phyloP scores from a whole-genome alignment of 2,797 vertebrate genomes.

The Pseudochirops corinnae region DNA sequence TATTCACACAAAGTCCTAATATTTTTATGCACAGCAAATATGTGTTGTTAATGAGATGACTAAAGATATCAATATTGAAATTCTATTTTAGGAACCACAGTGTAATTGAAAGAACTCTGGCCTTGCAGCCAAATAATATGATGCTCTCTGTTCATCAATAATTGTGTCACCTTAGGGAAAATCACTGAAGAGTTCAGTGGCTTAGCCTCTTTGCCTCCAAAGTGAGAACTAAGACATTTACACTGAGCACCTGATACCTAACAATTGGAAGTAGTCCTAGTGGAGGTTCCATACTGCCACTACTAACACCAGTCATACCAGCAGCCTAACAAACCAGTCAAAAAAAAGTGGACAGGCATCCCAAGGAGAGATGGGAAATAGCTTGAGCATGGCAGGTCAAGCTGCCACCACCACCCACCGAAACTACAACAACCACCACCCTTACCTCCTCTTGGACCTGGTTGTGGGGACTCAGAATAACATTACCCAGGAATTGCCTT shows the following conservation, averaged over 20 bases:
- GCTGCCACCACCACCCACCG: background rate
- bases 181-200: background rate
- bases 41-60: slow-evolving; percentile 1
- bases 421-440: background rate
- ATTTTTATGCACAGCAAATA: slow-evolving; percentile 44
- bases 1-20: slow-evolving; percentile 27
- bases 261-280: background rate
- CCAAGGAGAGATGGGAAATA: background rate
- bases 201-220: background rate
- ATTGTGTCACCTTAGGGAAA: background rate
- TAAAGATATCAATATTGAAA: slow-evolving; percentile 21
- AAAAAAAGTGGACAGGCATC: background rate
- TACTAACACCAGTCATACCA: background rate
- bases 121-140: background rate
- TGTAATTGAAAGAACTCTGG: background rate
- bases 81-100: slow-evolving; percentile 13
- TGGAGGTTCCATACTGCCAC: background rate
- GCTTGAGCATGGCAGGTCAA: background rate
- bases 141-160: background rate
- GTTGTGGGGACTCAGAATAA: background rate
- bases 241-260: background rate
- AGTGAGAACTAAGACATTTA: background rate
- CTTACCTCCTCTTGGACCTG: background rate
- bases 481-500: background rate
- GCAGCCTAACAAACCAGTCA: background rate